These are phyloP conservation scores for Caenorhabditis doughertyi DNA, from an alignment of 2,888 invertebrate genomes.

Conservation along the genomic window DNA sequence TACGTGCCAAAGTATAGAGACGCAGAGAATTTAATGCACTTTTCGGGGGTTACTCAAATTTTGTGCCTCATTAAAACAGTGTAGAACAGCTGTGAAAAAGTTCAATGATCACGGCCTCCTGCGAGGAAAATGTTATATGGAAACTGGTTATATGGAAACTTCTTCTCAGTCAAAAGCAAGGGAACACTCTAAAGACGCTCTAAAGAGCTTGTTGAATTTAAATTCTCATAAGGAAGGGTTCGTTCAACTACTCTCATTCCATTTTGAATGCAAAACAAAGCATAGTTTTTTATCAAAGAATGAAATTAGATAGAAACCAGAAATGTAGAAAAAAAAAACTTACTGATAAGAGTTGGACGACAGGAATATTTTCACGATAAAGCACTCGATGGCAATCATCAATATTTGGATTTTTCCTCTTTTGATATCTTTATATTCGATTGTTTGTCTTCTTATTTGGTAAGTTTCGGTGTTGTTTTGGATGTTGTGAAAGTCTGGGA, in stretches of 20 bases:
- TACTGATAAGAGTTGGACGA: constrained; percentile 36
- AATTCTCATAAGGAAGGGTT: too few species aligned
- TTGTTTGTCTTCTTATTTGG: constrained; percentile 58
- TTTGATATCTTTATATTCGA: constrained; percentile 55
- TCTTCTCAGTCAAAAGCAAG: too few species aligned
- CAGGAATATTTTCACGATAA: constrained; percentile 33
- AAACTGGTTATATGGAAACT: too few species aligned
- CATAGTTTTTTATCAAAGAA: background rate
- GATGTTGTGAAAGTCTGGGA: too few species aligned
- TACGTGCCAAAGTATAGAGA: background rate
- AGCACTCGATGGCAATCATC: constrained; percentile 55
- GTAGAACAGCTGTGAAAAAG: too few species aligned
- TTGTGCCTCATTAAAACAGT: too few species aligned
- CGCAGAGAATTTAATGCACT: background rate
- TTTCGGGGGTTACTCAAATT: background rate
- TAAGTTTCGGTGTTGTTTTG: too few species aligned
- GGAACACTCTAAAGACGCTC: too few species aligned
- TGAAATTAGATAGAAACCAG: constrained; percentile 17
- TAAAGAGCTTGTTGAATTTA: too few species aligned
- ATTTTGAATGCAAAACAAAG: background rate
- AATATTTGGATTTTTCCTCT: constrained; percentile 66
- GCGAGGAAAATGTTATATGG: too few species aligned
- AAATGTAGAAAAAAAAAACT: constrained; percentile 28
- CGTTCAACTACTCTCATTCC: background rate
- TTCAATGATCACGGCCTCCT: too few species aligned